Percentiles rank a stretch among this genome's conserved stretches.
Evolutionary conservation across 2,888 invertebrate genomes (phyloP).

Genomic region (Melipona beecheii): DNA sequence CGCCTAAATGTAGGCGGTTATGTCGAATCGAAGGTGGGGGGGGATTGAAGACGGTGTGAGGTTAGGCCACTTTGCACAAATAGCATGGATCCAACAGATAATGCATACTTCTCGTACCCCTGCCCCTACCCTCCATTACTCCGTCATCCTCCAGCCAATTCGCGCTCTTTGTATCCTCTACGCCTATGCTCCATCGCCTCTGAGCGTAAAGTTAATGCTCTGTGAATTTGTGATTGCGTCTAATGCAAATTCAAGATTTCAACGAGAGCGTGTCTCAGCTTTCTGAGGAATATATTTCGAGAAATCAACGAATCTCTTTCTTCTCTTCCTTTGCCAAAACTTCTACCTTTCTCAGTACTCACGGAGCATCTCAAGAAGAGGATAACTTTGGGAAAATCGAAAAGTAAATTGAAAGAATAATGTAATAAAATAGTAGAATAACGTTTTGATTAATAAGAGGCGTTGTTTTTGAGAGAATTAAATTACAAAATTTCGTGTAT

Average conservation of each 20-base stretch:
- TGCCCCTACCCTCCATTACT: slow-evolving; percentile 50
- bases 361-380: too few relatives aligned
- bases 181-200: slow-evolving; percentile 55
- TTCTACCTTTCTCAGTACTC: not conserved
- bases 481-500: too few relatives aligned
- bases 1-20: slow-evolving; percentile 80
- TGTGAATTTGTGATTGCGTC: slow-evolving; percentile 77
- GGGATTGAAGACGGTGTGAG: slow-evolving; percentile 48
- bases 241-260: slow-evolving; percentile 70
- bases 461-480: too few relatives aligned
- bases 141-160: slow-evolving; percentile 53
- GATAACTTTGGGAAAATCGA: too few relatives aligned
- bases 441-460: too few relatives aligned
- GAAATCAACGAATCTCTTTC: slow-evolving; percentile 41
- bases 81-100: slow-evolving; percentile 80
- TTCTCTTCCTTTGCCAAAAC: not conserved
- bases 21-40: slow-evolving; percentile 64
- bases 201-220: slow-evolving; percentile 74
- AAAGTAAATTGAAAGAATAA: too few relatives aligned
- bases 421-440: too few relatives aligned
- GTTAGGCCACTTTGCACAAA: slow-evolving; percentile 80
- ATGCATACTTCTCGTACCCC: slow-evolving; percentile 71
- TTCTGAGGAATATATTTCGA: slow-evolving; percentile 24
- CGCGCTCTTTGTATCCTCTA: slow-evolving; percentile 68
- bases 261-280: slow-evolving; percentile 28